Base-by-base conservation (phyloP, 2,888 invertebrate species). In the Xanthostigma xanthostigma region DNA sequence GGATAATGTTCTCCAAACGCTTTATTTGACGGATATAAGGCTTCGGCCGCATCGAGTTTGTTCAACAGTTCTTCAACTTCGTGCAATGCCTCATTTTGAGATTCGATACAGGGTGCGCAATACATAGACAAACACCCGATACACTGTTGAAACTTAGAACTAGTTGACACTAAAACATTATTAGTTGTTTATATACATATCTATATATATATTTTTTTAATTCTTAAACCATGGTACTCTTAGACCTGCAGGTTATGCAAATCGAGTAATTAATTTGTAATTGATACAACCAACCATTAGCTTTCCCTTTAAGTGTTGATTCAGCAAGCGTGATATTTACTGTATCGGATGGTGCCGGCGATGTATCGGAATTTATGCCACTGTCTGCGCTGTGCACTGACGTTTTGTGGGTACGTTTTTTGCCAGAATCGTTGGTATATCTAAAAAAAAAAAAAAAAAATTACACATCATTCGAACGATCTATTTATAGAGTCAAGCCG, bases 11-110 rank as follows among this genome's bases (percentile, higher is more conserved):
- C 69, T 0, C 79, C 84, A 69, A 93, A 84, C 17, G 87, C 84
- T 57, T 82, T 79, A 46, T 80, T 80, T 6, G 90, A 90, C 0
- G 92, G 90, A 69, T 87, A 94, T 10, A 93, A 72, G 4, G 83
- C 75, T 61, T 88, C 84, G 1, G 85, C 88, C 48, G 74, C 71
- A 62, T 90, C 84, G 54, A 91, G 69, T 33, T 84, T 72, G 45
- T 79, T 76, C 50, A 92, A 69, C 46, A 93, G 65, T 42, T 73
- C 69, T 60, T 81, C 79, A 9, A 92, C 78, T 61, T 89, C 83
- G 45, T 72, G 75, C 60, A 92, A 69, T 1, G 88, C 91, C 50
- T 73, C 67, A 51, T 82, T 82, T 60, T 89, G 84, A 13, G 80
- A 78, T 46, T 76, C 78, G 46, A 81, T 71, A 60, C 89, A 90